Conservation (phyloP, 1,140 invertebrate species). For the Magallana gigas region DNA sequence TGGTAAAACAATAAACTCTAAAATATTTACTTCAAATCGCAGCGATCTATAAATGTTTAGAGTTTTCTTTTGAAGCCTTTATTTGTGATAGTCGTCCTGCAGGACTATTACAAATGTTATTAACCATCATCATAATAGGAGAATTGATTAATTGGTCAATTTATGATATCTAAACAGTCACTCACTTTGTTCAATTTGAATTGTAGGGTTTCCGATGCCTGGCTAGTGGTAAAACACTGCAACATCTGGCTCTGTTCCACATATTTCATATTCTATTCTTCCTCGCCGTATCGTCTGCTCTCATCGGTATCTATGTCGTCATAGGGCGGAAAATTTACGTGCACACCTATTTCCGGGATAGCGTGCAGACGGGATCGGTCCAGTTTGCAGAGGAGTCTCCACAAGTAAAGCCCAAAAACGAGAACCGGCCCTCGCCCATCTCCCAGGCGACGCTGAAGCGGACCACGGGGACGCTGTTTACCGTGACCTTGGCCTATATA, state of each 20-base stretch:
- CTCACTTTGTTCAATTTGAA: background rate
- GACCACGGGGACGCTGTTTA: conserved; percentile 63
- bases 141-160: too few species aligned
- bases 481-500: conserved; percentile 62
- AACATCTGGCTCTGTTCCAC: conserved; percentile 43
- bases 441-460: conserved; percentile 47
- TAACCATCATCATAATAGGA: too few species aligned
- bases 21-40: background rate
- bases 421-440: conserved; percentile 18
- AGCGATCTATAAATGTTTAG: too few species aligned
- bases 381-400: conserved; percentile 21
- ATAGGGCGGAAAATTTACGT: conserved; percentile 44
- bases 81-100: too few species aligned
- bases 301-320: conserved; percentile 49
- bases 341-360: conserved; percentile 36
- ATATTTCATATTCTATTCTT: conserved; percentile 43
- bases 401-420: background rate
- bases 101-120: too few species aligned
- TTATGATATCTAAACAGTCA: too few species aligned
- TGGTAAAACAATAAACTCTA: background rate
- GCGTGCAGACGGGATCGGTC: conserved; percentile 29
- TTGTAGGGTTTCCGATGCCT: conserved; percentile 51
- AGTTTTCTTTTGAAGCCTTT: too few species aligned
- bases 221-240: conserved; percentile 43
- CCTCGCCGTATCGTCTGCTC: conserved; percentile 11